These are phyloP conservation scores for Riparia riparia DNA, from an alignment of 2,113 vertebrate species.

Conservation along the genomic window DNA sequence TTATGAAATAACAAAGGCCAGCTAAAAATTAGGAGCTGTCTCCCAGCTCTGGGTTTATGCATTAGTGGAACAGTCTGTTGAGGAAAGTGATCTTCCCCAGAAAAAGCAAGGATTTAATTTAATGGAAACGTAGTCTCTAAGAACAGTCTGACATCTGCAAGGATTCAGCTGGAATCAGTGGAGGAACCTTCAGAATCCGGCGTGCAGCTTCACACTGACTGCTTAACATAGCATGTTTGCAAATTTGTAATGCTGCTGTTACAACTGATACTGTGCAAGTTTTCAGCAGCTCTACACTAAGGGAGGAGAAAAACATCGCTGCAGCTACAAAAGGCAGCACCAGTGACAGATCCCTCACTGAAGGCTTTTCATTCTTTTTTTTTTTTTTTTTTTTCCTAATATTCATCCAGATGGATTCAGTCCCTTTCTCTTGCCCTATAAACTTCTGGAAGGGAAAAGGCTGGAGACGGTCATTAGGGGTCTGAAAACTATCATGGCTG, in stretches of 20 bases:
- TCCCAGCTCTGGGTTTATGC: not conserved
- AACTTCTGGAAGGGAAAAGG: not conserved
- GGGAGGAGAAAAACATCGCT: not conserved
- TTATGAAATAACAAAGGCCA: not conserved
- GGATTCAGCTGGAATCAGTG: not conserved
- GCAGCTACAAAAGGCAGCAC: not conserved
- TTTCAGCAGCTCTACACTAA: constrained; percentile 5
- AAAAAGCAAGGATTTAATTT: not conserved
- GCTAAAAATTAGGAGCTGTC: not conserved
- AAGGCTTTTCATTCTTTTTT: not conserved
- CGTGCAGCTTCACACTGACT: not conserved
- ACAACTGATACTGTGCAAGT: constrained; percentile 19
- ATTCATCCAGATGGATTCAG: not conserved
- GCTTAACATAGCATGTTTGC: constrained; percentile 28
- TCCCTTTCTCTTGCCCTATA: not conserved
- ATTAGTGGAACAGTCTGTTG: not conserved
- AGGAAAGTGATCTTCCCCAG: not conserved
- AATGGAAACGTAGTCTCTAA: not conserved
- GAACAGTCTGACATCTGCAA: not conserved
- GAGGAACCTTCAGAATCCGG: not conserved
- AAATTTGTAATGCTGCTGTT: constrained; percentile 35
- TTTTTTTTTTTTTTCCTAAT: not conserved
- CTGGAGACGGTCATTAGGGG: not conserved
- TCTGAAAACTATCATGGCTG: not conserved
- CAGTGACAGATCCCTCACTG: rapidly evolving